phyloP scores from a whole-genome alignment of 2,113 vertebrate genomes.

The Tiliqua scincoides region DNA sequence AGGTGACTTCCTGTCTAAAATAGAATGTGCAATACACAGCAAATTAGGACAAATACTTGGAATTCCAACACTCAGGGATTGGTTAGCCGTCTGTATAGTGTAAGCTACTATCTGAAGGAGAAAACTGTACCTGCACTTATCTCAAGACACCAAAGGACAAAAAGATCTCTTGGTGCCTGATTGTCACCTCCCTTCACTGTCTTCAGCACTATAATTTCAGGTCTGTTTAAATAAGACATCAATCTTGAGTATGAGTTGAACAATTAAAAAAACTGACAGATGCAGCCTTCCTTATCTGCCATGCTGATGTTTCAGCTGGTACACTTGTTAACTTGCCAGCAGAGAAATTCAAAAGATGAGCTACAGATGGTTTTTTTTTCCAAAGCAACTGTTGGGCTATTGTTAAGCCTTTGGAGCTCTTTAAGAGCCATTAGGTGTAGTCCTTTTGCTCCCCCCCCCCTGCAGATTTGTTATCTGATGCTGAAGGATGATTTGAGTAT shows the following conservation, averaged over 20 bases:
- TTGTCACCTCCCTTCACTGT: not conserved
- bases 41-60: not conserved
- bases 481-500: conserved; percentile 6
- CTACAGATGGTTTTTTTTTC: conserved; percentile 9
- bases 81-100: not conserved
- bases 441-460: not conserved
- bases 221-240: conserved; percentile 6
- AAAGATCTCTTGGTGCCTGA: not conserved
- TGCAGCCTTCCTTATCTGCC: conserved; percentile 24
- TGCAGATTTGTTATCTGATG: not conserved
- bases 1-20: conserved; percentile 21
- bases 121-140: not conserved
- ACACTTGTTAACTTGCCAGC: conserved; percentile 20
- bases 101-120: not conserved
- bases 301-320: conserved; percentile 44
- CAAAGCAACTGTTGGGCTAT: conserved; percentile 2
- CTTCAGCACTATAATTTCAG: not conserved
- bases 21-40: conserved; percentile 26
- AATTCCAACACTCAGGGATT: not conserved
- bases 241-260: not conserved
- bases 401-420: not conserved
- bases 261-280: not conserved
- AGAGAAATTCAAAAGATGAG: conserved; percentile 26
- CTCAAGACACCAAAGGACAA: not conserved
- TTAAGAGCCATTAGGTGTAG: not conserved